Evolutionary conservation across 2,113 vertebrate genomes (phyloP).

Genomic region (Corythoichthys haematopterus): DNA sequence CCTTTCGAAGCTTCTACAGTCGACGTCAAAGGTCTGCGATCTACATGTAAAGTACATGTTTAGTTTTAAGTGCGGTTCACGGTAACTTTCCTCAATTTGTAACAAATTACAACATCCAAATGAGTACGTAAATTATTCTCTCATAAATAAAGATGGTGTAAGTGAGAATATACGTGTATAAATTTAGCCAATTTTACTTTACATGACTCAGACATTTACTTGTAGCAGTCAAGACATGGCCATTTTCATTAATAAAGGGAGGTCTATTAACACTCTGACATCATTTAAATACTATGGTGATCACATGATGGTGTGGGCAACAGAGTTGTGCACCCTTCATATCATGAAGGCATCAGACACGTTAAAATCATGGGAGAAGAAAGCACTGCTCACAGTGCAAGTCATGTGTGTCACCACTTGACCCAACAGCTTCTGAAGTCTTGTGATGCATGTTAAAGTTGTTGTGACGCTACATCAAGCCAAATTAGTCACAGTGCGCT

Average conservation of each 20-base stretch:
- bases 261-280: not conserved
- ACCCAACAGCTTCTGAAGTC: conserved; percentile 31
- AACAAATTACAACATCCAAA: not conserved
- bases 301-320: not conserved
- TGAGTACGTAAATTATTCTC: not conserved
- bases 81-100: not conserved
- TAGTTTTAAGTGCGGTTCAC: not conserved
- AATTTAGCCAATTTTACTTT: not conserved
- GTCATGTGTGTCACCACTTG: conserved; percentile 41
- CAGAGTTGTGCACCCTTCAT: not conserved
- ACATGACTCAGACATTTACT: not conserved
- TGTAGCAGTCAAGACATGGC: not conserved
- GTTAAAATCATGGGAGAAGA: conserved; percentile 43
- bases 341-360: conserved; percentile 1
- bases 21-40: conserved; percentile 64
- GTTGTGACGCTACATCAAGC: not conserved
- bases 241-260: not conserved
- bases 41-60: conserved; percentile 37
- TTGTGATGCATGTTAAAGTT: conserved; percentile 36
- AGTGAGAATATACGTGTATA: not conserved
- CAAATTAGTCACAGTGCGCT: not conserved
- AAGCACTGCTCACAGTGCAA: conserved; percentile 1
- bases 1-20: conserved; percentile 53
- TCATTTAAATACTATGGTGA: not conserved
- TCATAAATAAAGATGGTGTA: not conserved